phyloP scores from a whole-genome alignment of 2,888 invertebrate species.

The Ceramica pisi region DNA sequence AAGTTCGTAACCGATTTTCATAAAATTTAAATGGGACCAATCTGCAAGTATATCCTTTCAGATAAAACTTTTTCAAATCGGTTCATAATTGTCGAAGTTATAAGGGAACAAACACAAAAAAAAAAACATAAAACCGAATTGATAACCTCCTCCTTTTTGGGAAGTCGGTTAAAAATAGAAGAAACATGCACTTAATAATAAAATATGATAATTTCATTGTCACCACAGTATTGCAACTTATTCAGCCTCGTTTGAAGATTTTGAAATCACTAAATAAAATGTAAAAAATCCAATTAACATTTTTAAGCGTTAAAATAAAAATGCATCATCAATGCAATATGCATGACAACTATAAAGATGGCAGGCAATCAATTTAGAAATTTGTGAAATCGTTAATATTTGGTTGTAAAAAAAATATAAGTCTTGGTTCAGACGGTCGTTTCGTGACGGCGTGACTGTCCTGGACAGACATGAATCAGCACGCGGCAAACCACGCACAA shows the following conservation, averaged over 20 bases:
- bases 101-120: too few species aligned
- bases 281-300: conserved; percentile 6
- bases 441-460: neutral
- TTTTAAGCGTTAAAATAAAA: neutral
- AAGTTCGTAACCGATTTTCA: too few species aligned
- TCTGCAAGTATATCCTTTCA: too few species aligned
- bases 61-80: too few species aligned
- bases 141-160: too few species aligned
- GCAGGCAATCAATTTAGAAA: conserved; percentile 38
- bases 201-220: conserved; percentile 4
- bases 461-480: too few species aligned
- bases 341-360: conserved; percentile 27
- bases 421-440: conserved; percentile 14
- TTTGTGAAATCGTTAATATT: conserved; percentile 46
- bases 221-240: neutral
- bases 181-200: neutral
- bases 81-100: too few species aligned
- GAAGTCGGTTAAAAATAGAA: too few species aligned
- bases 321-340: conserved; percentile 36
- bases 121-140: too few species aligned
- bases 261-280: neutral
- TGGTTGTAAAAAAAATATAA: conserved; percentile 36
- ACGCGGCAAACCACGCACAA: neutral
- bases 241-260: neutral
- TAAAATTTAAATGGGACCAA: too few species aligned